Conservation (phyloP, 2,888 invertebrate genomes). For the Ditula angustiorana region DNA sequence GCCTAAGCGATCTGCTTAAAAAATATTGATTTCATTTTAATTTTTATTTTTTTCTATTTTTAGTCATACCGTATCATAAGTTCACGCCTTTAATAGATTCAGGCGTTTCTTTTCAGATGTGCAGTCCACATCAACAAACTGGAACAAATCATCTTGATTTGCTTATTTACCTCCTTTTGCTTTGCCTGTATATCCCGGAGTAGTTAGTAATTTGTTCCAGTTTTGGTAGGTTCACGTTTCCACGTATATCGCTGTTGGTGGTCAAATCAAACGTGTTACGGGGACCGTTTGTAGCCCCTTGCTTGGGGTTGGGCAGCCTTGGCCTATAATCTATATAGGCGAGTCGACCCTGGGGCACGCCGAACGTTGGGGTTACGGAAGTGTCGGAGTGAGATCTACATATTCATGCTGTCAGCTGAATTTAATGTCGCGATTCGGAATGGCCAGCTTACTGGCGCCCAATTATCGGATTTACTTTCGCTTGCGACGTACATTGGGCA, state of each 20-base stretch:
- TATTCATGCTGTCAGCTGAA: conserved; percentile 15
- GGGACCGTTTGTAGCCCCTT: neutral
- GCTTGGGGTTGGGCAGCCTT: conserved; percentile 1
- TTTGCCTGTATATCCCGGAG: too few relatives aligned
- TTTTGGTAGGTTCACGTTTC: too few relatives aligned
- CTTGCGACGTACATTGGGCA: neutral
- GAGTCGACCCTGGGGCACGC: neutral
- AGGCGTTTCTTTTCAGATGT: too few relatives aligned
- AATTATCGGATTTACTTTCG: conserved; percentile 18
- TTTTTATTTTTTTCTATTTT: too few relatives aligned
- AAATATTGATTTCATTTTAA: too few relatives aligned
- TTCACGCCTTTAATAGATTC: too few relatives aligned
- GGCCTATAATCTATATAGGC: neutral
- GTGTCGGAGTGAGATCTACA: conserved; percentile 6
- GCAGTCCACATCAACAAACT: too few relatives aligned
- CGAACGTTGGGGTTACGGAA: neutral
- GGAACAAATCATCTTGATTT: too few relatives aligned
- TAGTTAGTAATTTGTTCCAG: too few relatives aligned
- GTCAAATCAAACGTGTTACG: neutral
- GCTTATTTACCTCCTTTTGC: too few relatives aligned
- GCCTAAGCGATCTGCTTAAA: too few relatives aligned
- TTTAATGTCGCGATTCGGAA: conserved; percentile 1
- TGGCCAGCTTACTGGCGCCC: conserved; percentile 2
- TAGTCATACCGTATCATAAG: too few relatives aligned
- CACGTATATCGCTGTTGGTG: neutral